phyloP scores from a whole-genome alignment of 92 coral and sea anemone species.

The Phenganax subtilis region DNA sequence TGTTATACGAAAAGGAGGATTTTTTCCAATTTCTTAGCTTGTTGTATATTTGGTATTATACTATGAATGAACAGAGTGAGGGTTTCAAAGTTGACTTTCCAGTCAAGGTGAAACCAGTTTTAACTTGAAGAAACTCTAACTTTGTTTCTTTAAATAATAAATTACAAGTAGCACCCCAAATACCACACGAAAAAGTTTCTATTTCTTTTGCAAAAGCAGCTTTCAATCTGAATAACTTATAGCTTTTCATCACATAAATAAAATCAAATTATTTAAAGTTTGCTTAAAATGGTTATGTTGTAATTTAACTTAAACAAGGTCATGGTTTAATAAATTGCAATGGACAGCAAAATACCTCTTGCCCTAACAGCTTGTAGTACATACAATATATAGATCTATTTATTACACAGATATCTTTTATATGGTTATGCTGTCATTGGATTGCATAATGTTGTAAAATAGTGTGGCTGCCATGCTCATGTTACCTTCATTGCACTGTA shows the following conservation, averaged over 20 bases:
- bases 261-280: too few relatives aligned
- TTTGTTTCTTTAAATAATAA: constrained; percentile 1
- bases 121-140: constrained; percentile 36
- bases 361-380: not conserved
- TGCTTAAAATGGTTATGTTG: too few relatives aligned
- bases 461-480: too few relatives aligned
- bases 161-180: constrained; percentile 31
- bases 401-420: too few relatives aligned
- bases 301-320: too few relatives aligned
- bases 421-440: too few relatives aligned
- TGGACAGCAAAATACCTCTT: too few relatives aligned
- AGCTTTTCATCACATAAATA: too few relatives aligned
- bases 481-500: not conserved
- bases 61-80: constrained; percentile 50
- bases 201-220: constrained; percentile 38
- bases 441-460: too few relatives aligned
- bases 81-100: constrained; percentile 48
- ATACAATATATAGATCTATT: not conserved
- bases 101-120: constrained; percentile 37
- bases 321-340: too few relatives aligned
- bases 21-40: constrained; percentile 25
- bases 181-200: constrained; percentile 47
- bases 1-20: constrained; percentile 37
- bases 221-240: not conserved
- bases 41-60: constrained; percentile 48